phyloP scores from a whole-genome alignment of 35 echinoderm and acorn worm genomes.

The Lytechinus pictus region DNA sequence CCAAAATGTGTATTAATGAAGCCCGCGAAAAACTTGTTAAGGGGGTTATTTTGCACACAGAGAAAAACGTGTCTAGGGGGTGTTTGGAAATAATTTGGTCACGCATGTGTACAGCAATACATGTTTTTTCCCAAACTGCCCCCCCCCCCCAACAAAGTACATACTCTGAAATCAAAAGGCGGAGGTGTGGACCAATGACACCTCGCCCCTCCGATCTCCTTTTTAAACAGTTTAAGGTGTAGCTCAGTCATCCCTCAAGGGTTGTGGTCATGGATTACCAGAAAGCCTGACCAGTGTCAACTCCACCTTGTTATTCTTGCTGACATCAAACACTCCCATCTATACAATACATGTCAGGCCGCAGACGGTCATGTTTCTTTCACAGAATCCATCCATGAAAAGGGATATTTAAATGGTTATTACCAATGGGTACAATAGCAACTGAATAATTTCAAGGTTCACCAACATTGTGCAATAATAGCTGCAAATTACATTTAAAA shows the following conservation, averaged over 20 bases:
- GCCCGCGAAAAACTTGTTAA: no score
- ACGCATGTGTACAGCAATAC: no score
- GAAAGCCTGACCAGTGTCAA: conserved; percentile 8
- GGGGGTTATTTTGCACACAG: no score
- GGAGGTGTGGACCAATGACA: no score
- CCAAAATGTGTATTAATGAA: no score
- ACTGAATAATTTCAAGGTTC: background rate
- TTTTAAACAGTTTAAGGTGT: background rate
- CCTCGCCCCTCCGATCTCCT: no score
- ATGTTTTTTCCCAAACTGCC: no score
- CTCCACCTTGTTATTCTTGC: background rate
- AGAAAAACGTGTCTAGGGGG: no score
- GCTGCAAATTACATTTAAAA: background rate
- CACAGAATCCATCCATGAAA: background rate
- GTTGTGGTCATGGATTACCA: conserved; percentile 10
- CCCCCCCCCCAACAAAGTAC: no score
- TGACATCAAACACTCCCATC: background rate
- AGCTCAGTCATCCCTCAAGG: background rate
- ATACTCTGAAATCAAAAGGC: no score
- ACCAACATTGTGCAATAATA: background rate
- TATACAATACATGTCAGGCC: background rate
- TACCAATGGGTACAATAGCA: background rate
- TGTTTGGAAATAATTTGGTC: no score
- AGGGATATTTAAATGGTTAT: background rate
- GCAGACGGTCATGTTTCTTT: conserved; percentile 9